Base-by-base conservation (phyloP, 1,140 invertebrate species). In the Anthonomus grandis region DNA sequence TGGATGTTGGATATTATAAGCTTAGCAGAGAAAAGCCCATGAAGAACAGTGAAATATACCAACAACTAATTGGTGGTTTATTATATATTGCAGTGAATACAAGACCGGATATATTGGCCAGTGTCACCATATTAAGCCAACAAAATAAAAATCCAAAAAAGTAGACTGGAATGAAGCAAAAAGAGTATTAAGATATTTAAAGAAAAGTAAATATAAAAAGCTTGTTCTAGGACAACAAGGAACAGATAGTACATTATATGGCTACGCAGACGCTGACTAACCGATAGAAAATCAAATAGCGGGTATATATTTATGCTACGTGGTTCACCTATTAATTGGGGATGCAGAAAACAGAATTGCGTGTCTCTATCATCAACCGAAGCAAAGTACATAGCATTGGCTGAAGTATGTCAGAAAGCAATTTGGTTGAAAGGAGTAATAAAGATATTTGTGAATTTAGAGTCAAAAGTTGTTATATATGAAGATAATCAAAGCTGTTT, bases 61-160 rank as follows among this genome's bases (percentile, higher is more conserved):
- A 62, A 15, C 61, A 75, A 59, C 44, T 57, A 6, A 62, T 74
- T 6, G 71, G 73, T 12, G 62, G 57, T 41, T 55, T 78, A 5
- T 47, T 76, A 55, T 76, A 74, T 64, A 19, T 73, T 5, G 51
- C 71, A 6, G 56, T 67, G 6, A 57, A 64, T 4, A 70, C 67
- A 5, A 46, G 75, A 34, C 74, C 73, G 38, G 74, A 77, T 57
- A 67, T 77, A 19, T 48, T 68, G 1, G 75, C 57, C 53, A 64
- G 70, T 15, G 70, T 76, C 0, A 60, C 47, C 23, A 46, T 59
- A n/a, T 45, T 68, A 12, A 64, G 65, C 19, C 57, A 63, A 44
- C 74, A 66, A 59, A 62, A 61, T 6, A 55, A 59, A 17, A 59
- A 60, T 19, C 65, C 54, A 15, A 48, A 36, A 23, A 46, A 45